Evolutionary conservation across 2,797 vertebrate genomes (phyloP).

Genomic region (Anguilla pacifica): DNA sequence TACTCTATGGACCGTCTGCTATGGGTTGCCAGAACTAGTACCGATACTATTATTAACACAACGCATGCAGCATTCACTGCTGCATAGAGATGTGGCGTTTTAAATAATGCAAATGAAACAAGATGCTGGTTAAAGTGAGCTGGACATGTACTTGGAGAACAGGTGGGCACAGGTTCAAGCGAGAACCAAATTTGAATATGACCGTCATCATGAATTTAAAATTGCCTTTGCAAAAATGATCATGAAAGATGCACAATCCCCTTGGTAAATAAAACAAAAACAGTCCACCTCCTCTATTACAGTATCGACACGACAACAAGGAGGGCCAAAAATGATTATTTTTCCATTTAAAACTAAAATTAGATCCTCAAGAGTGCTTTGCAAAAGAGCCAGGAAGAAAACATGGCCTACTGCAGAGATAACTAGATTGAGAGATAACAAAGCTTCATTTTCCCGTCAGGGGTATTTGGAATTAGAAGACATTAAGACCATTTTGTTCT

Average conservation of each 20-base stretch:
- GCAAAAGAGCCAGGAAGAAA: background rate
- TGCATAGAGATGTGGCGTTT: background rate
- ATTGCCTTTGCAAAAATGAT: background rate
- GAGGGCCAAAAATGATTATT: conserved; percentile 1
- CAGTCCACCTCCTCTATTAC: background rate
- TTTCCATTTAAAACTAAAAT: conserved; percentile 15
- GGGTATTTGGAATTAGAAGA: conserved; percentile 6
- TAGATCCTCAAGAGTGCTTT: background rate
- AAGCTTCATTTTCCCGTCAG: background rate
- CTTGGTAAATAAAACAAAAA: conserved; percentile 10
- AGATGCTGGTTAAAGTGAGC: background rate
- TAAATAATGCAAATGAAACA: background rate
- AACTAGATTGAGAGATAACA: conserved; percentile 17
- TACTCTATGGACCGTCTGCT: background rate
- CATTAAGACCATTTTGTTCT: background rate
- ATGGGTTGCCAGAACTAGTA: background rate
- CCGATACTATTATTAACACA: background rate
- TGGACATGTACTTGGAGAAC: background rate
- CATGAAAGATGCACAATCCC: background rate
- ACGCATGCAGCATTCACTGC: background rate
- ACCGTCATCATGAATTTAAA: background rate
- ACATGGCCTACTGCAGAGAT: background rate
- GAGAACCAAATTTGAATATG: background rate
- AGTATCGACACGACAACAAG: conserved; percentile 14
- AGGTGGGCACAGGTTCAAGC: background rate